These are phyloP conservation scores for Syngnathoides biaculeatus DNA, from an alignment of 2,113 vertebrate genomes.

Conservation along the genomic window DNA sequence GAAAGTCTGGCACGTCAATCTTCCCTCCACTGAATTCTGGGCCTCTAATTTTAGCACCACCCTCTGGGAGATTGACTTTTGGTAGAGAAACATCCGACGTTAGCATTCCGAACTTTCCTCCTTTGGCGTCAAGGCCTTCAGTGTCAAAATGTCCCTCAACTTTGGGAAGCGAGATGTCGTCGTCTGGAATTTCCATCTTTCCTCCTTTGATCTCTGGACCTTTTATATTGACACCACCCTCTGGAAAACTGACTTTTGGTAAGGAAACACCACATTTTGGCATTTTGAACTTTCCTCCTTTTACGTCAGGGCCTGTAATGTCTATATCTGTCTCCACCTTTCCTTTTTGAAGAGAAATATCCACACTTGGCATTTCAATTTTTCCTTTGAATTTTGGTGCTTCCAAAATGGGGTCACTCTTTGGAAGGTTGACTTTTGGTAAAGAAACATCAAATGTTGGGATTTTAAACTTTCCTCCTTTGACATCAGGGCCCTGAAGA, in stretches of 20 bases:
- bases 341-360: conserved; percentile 39
- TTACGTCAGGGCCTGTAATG: conserved; percentile 17
- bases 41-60: conserved; percentile 23
- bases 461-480: conserved; percentile 37
- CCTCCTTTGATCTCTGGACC: neutral
- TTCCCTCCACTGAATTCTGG: conserved; percentile 26
- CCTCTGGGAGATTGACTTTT: conserved; percentile 26
- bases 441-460: conserved; percentile 37
- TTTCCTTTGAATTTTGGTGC: conserved; percentile 11
- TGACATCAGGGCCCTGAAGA: conserved; percentile 26
- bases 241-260: conserved; percentile 28
- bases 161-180: conserved; percentile 49
- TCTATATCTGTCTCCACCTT: conserved; percentile 15
- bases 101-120: conserved; percentile 25
- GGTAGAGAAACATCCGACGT: conserved; percentile 41
- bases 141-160: conserved; percentile 21
- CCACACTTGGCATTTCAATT: neutral
- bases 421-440: conserved; percentile 31
- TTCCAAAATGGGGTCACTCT: conserved; percentile 21
- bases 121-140: neutral
- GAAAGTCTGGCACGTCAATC: conserved; percentile 44
- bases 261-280: conserved; percentile 43
- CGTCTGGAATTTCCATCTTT: conserved; percentile 32
- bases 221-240: neutral
- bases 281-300: conserved; percentile 56